A percentile compares a stretch with the other conserved stretches of the same genome.
Conservation (phyloP, 64 coral and sea anemone species). For the Porites australiensis region DNA sequence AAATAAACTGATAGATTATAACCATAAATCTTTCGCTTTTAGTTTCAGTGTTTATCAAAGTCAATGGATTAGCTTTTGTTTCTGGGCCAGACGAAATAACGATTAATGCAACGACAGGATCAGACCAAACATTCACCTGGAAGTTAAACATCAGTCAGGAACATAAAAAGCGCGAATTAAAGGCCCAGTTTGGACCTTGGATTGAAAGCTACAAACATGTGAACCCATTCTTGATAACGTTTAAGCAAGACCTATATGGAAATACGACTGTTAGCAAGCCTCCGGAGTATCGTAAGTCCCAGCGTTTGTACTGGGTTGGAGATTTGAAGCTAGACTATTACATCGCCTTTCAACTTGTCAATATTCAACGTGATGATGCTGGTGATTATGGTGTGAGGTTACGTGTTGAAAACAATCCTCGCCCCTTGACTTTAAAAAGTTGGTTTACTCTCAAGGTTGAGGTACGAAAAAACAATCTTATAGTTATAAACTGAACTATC, state of each 20-base stretch:
- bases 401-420: neutral
- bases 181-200: constrained; percentile 1
- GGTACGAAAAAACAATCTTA: neutral
- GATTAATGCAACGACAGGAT: neutral
- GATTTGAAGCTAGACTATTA: neutral
- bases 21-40: neutral
- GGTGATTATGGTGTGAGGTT: constrained; percentile 2
- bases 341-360: constrained; percentile 12
- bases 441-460: neutral
- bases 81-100: neutral
- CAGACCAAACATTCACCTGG: constrained; percentile 17
- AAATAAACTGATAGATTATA: neutral
- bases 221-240: neutral
- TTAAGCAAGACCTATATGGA: neutral
- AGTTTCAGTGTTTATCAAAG: neutral
- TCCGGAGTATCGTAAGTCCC: neutral
- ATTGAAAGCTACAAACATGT: neutral
- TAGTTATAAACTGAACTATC: no score
- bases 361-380: neutral
- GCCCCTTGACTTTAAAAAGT: neutral
- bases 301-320: constrained; percentile 4
- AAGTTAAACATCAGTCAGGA: neutral
- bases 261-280: neutral
- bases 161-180: neutral
- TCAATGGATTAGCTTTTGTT: neutral